phyloP scores from a whole-genome alignment of 2,797 vertebrate genomes.

The Mareca strepera region DNA sequence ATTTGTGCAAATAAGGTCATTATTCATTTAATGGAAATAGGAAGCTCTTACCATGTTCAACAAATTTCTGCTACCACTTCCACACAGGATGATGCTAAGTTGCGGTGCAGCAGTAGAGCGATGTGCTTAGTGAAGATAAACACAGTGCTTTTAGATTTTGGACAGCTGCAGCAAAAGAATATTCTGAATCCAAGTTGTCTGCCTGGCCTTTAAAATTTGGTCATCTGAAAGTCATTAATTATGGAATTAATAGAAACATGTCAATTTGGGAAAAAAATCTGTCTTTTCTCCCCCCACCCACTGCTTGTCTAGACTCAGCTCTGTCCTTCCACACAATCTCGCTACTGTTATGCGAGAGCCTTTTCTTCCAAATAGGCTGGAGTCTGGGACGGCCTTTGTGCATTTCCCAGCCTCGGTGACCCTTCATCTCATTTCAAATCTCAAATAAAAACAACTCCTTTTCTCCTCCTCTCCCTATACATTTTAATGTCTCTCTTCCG shows the following conservation, averaged over 20 bases:
- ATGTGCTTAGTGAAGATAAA: background rate
- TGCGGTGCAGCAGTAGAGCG: background rate
- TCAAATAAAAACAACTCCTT: constrained; percentile 2
- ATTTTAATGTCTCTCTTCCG: constrained; percentile 50
- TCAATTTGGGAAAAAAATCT: background rate
- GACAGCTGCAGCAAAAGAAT: background rate
- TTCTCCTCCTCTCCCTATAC: constrained; percentile 2
- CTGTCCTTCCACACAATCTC: constrained; percentile 39
- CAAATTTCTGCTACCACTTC: no score
- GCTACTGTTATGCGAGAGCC: constrained; percentile 39
- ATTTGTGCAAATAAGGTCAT: background rate
- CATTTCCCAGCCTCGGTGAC: background rate
- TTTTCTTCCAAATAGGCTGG: constrained; percentile 31
- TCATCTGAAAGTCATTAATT: background rate
- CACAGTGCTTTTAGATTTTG: background rate
- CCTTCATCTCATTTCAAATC: constrained; percentile 60
- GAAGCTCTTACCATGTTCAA: background rate
- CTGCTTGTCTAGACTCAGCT: constrained; percentile 35
- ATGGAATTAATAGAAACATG: background rate
- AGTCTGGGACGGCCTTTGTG: constrained; percentile 54
- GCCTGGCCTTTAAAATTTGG: background rate
- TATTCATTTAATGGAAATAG: background rate
- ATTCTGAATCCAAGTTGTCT: background rate
- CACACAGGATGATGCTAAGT: background rate
- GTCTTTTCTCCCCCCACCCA: background rate